Evolutionary conservation across 2,888 invertebrate genomes (phyloP).

Genomic region (Ophion ventricosus): DNA sequence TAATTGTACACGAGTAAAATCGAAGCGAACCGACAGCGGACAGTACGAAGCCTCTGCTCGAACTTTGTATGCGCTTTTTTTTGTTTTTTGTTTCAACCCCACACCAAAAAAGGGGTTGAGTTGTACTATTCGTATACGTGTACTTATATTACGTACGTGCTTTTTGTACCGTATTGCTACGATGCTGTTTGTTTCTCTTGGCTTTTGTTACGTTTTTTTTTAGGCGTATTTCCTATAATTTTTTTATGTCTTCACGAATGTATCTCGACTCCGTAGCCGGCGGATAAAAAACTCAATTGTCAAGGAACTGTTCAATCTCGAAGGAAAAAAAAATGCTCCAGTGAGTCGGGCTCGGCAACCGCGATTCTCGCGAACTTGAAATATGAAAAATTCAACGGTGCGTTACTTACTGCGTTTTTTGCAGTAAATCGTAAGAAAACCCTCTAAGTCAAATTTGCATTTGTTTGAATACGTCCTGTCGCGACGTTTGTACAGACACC

Average conservation of each 20-base stretch:
- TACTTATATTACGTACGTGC: conserved; percentile 41
- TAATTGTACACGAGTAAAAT: conserved; percentile 16
- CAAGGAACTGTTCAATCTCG: conserved; percentile 46
- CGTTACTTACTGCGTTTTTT: conserved; percentile 57
- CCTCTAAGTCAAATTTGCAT: conserved; percentile 71
- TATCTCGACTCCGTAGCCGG: conserved; percentile 21
- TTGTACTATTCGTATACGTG: conserved; percentile 37
- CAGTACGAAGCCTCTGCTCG: conserved; percentile 30
- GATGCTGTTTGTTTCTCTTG: conserved; percentile 33
- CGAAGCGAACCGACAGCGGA: not conserved
- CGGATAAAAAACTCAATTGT: conserved; percentile 42
- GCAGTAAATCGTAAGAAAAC: conserved; percentile 28
- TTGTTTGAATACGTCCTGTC: conserved; percentile 62
- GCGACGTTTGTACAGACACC: conserved; percentile 63
- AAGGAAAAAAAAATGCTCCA: conserved; percentile 21
- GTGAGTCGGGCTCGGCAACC: conserved; percentile 10
- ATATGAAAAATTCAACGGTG: conserved; percentile 30
- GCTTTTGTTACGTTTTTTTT: conserved; percentile 34
- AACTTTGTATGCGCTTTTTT: conserved; percentile 9
- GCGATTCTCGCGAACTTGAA: conserved; percentile 21
- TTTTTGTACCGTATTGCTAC: conserved; percentile 36
- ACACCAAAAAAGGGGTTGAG: conserved; percentile 5
- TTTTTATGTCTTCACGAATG: conserved; percentile 43
- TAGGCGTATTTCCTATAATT: conserved; percentile 37
- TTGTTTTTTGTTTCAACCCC: conserved; percentile 31